A percentile compares a stretch with the other conserved stretches of the same genome.
phyloP scores from a whole-genome alignment of 1,140 invertebrate species.

The Ips nitidus region DNA sequence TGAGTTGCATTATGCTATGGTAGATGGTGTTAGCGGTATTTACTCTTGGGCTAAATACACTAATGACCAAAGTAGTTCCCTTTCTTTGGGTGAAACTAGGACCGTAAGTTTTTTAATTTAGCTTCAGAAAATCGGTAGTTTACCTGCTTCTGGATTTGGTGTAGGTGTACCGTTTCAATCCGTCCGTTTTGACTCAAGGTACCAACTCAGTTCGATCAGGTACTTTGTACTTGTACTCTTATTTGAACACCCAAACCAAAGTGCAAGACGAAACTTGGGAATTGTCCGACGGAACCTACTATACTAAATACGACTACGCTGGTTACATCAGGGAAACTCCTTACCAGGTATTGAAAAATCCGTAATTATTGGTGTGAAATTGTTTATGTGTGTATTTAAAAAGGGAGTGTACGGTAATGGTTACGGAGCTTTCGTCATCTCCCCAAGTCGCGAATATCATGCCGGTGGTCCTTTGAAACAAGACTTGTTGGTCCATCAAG shows the following conservation, averaged over 20 bases:
- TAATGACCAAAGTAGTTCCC: slow-evolving; percentile 4
- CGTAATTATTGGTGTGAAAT: background rate
- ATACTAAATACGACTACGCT: slow-evolving; percentile 26
- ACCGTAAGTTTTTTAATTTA: slow-evolving; percentile 1
- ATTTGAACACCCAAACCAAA: slow-evolving; percentile 19
- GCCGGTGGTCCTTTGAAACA: slow-evolving; percentile 22
- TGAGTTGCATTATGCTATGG: slow-evolving; percentile 20
- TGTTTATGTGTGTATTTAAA: background rate
- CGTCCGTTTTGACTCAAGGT: slow-evolving; percentile 14
- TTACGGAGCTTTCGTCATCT: slow-evolving; percentile 24
- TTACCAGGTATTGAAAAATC: slow-evolving; percentile 13
- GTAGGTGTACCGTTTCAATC: slow-evolving; percentile 15
- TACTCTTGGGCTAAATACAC: slow-evolving; percentile 27
- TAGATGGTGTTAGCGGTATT: slow-evolving; percentile 19
- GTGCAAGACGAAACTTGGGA: slow-evolving; percentile 25
- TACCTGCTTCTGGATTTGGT: background rate
- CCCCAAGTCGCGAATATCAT: slow-evolving; percentile 21
- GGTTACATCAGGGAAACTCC: slow-evolving; percentile 20
- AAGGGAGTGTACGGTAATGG: slow-evolving; percentile 26
- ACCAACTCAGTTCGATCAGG: slow-evolving; percentile 10
- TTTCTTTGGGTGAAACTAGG: slow-evolving; percentile 19
- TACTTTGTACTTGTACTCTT: slow-evolving; percentile 14
- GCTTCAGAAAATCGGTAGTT: too few species aligned
- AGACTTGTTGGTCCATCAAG: slow-evolving; percentile 21
- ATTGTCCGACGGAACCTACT: slow-evolving; percentile 24